phyloP scores from a whole-genome alignment of 2,888 invertebrate genomes.

The Gasteruption jaculator region DNA sequence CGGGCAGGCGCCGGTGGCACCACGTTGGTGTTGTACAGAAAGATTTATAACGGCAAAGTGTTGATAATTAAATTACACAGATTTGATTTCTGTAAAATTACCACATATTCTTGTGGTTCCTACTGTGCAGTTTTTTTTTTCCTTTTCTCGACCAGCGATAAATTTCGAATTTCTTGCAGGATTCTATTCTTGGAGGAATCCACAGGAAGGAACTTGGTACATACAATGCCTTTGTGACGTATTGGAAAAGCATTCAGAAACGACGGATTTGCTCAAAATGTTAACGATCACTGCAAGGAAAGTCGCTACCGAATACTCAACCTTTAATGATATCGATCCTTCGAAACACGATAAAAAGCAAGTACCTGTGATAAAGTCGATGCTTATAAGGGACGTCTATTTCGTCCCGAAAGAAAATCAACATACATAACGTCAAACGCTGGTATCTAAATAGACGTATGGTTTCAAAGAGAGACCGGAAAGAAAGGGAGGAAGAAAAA shows the following conservation, averaged over 20 bases:
- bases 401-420: constrained; percentile 37
- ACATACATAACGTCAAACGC: too few species aligned
- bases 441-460: too few species aligned
- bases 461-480: too few species aligned
- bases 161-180: constrained; percentile 40
- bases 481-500: too few species aligned
- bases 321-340: constrained; percentile 36
- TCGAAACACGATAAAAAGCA: constrained; percentile 50
- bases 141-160: background rate
- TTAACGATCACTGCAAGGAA: constrained; percentile 52
- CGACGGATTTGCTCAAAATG: constrained; percentile 55
- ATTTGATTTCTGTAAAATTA: too few species aligned
- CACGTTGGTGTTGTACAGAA: too few species aligned
- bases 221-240: constrained; percentile 56
- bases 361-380: constrained; percentile 55
- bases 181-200: constrained; percentile 57
- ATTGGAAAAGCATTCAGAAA: constrained; percentile 48
- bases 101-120: too few species aligned
- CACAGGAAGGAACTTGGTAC: constrained; percentile 58
- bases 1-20: too few species aligned
- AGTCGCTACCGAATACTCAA: constrained; percentile 56
- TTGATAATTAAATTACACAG: too few species aligned
- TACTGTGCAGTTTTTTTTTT: constrained; percentile 1
- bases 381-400: constrained; percentile 51
- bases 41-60: too few species aligned